phyloP scores from a whole-genome alignment of 1,140 invertebrate genomes.

The Drosophila funebris region DNA sequence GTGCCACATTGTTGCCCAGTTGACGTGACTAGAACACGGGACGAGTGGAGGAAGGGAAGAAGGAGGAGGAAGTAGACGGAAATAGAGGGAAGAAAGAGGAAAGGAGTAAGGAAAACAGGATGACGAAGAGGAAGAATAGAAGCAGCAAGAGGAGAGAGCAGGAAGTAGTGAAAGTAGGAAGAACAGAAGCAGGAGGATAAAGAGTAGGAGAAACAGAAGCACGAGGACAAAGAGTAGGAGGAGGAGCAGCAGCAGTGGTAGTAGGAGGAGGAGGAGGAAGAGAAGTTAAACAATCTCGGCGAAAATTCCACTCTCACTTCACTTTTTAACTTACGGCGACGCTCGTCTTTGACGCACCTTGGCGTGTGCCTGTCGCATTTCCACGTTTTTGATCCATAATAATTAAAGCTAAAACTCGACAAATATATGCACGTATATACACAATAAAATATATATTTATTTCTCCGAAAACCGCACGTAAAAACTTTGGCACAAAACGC shows the following conservation, averaged over 20 bases:
- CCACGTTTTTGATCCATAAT: conserved; percentile 65
- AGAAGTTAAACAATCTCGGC: neutral
- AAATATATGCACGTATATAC: neutral
- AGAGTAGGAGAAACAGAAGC: too few relatives aligned
- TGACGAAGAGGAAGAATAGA: too few relatives aligned
- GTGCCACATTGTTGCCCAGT: conserved; percentile 14
- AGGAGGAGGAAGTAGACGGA: too few relatives aligned
- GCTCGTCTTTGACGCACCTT: conserved; percentile 63
- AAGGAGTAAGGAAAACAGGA: too few relatives aligned
- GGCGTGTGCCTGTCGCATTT: conserved; percentile 54
- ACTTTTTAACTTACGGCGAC: conserved; percentile 51
- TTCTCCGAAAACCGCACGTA: neutral
- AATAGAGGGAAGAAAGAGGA: too few relatives aligned
- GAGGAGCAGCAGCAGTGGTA: too few relatives aligned
- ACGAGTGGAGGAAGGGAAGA: neutral
- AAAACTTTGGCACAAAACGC: conserved; percentile 3
- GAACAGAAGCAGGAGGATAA: too few relatives aligned
- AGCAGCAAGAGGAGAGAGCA: too few relatives aligned
- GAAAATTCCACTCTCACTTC: neutral
- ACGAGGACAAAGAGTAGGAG: too few relatives aligned
- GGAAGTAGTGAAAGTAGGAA: too few relatives aligned
- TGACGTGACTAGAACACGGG: conserved; percentile 49
- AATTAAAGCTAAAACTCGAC: conserved; percentile 29
- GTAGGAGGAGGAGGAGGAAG: neutral
- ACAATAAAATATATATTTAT: neutral